phyloP scores from a whole-genome alignment of 2,888 invertebrate genomes.

The Diachrysia chrysitis region DNA sequence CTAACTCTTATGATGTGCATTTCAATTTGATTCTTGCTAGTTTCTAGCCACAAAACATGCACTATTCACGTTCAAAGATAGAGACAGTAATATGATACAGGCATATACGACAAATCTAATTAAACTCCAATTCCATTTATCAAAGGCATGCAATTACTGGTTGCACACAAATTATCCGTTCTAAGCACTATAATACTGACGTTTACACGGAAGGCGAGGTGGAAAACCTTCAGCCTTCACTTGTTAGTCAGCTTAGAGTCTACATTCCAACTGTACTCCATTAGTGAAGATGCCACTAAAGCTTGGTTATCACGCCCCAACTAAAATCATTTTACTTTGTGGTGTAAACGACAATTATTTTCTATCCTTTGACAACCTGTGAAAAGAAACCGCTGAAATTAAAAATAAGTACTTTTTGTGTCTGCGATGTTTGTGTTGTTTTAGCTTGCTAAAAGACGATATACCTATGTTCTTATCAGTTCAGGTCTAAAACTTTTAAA shows the following conservation, averaged over 20 bases:
- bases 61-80: not conserved
- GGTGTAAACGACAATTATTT: conserved; percentile 33
- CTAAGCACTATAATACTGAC: conserved; percentile 19
- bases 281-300: conserved; percentile 41
- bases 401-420: not conserved
- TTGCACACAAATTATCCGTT: conserved; percentile 12
- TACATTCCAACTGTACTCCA: conserved; percentile 27
- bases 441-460: too few species aligned
- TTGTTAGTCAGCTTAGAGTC: conserved; percentile 55
- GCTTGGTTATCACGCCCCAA: conserved; percentile 39
- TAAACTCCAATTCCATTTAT: conserved; percentile 39
- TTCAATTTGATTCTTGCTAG: too few species aligned
- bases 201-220: conserved; percentile 25
- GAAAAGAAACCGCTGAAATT: not conserved
- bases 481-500: too few species aligned
- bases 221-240: conserved; percentile 44
- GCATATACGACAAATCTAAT: conserved; percentile 30
- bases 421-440: not conserved
- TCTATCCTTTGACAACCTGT: conserved; percentile 16
- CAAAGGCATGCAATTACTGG: conserved; percentile 32
- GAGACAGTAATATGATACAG: not conserved
- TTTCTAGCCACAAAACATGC: not conserved
- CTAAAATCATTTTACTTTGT: conserved; percentile 45
- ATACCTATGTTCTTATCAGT: too few species aligned
- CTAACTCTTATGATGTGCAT: too few species aligned